Evolutionary conservation across 2,113 vertebrate species (phyloP).

Genomic region (Brevimyrus niger): DNA sequence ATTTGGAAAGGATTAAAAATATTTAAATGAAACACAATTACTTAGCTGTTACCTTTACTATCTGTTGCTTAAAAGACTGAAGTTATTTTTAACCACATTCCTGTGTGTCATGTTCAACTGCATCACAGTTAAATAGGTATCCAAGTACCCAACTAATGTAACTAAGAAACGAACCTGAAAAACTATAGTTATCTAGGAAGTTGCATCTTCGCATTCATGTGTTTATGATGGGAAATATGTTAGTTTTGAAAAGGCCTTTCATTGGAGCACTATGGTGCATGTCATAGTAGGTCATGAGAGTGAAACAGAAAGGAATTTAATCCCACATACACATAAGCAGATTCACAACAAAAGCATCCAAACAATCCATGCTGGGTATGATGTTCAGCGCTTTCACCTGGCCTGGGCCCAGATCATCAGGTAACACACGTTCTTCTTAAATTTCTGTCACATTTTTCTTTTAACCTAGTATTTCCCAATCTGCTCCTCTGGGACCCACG

Average conservation of each 20-base stretch:
- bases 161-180: not conserved
- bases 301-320: not conserved
- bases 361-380: not conserved
- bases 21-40: not conserved
- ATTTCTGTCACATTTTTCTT: not conserved
- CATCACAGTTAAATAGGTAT: not conserved
- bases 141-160: not conserved
- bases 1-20: not conserved
- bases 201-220: not conserved
- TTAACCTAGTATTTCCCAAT: not conserved
- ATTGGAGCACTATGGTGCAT: not conserved
- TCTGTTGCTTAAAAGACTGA: not conserved
- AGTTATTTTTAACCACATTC: not conserved
- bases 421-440: not conserved
- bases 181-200: not conserved
- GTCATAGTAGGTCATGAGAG: not conserved
- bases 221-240: not conserved
- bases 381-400: not conserved
- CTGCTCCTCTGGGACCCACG: not conserved
- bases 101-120: not conserved
- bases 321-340: not conserved
- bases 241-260: not conserved
- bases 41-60: not conserved
- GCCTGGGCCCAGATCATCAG: not conserved
- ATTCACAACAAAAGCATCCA: not conserved